Evolutionary conservation across 2,113 vertebrate species (phyloP).

Genomic region (Collichthys lucidus): DNA sequence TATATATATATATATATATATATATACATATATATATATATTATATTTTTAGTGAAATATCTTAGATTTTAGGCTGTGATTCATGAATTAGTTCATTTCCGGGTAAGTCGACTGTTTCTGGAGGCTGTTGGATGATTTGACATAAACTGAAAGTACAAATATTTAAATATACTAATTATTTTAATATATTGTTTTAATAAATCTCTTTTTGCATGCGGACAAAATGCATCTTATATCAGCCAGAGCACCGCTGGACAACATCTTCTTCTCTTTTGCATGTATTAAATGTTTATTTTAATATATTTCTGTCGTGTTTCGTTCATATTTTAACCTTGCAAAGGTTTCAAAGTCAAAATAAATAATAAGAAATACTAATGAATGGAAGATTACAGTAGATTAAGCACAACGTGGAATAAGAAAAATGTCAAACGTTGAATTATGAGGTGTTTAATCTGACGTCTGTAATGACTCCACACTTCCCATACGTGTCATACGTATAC

Average conservation of each 20-base stretch:
- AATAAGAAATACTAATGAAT: neutral
- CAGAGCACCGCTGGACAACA: no score
- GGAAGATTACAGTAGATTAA: neutral
- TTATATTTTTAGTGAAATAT: slow-evolving; percentile 4
- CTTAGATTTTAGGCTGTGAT: neutral
- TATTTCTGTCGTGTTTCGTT: no score
- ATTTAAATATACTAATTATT: neutral
- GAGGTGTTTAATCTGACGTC: slow-evolving; percentile 33
- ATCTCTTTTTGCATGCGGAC: neutral
- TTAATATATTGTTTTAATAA: neutral
- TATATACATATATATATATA: neutral
- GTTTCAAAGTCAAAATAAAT: slow-evolving; percentile 20
- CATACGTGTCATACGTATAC: slow-evolving; percentile 37
- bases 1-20: no score
- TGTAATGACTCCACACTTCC: slow-evolving; percentile 20
- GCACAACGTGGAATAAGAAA: slow-evolving; percentile 7
- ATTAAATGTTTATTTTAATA: neutral
- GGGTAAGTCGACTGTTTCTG: neutral
- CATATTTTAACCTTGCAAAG: neutral
- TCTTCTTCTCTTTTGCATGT: neutral
- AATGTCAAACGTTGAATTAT: slow-evolving; percentile 43
- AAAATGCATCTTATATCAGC: neutral
- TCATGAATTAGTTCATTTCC: neutral
- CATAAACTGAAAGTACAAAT: neutral
- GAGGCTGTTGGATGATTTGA: neutral